Evolutionary conservation across 2,888 invertebrate species (phyloP).

Genomic region (Lycia hirtaria): DNA sequence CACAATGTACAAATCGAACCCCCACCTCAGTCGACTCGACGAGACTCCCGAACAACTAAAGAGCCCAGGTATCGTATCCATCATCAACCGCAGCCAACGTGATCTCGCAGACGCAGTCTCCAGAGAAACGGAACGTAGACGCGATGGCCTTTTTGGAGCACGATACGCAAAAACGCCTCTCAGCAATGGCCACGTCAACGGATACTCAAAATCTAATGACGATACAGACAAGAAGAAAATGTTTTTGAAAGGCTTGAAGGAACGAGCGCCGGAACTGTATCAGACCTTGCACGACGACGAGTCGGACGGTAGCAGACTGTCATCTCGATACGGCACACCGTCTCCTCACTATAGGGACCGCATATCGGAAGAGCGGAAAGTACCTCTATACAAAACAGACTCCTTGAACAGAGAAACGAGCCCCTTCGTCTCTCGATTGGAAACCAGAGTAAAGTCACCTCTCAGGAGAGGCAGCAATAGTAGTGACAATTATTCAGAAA

Average conservation of each 20-base stretch:
- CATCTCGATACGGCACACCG: slow-evolving; percentile 76
- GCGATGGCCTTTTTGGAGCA: slow-evolving; percentile 83
- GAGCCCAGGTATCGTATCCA: slow-evolving; percentile 94
- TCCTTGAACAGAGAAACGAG: slow-evolving; percentile 78
- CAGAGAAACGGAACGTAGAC: slow-evolving; percentile 79
- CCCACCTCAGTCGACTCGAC: slow-evolving; percentile 89
- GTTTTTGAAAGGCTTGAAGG: slow-evolving; percentile 89
- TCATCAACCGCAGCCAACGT: slow-evolving; percentile 93
- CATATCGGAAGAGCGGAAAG: slow-evolving; percentile 76
- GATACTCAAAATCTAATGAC: slow-evolving; percentile 74
- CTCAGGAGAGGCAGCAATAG: slow-evolving; percentile 88
- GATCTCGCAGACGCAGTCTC: slow-evolving; percentile 89
- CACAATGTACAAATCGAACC: slow-evolving; percentile 91
- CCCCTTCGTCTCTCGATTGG: slow-evolving; percentile 77
- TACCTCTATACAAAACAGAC: slow-evolving; percentile 78
- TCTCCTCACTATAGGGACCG: slow-evolving; percentile 80
- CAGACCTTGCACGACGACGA: slow-evolving; percentile 88
- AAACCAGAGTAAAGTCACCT: slow-evolving; percentile 76
- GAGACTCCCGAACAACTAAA: slow-evolving; percentile 90
- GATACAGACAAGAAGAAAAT: slow-evolving; percentile 87
- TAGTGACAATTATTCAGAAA: slow-evolving; percentile 90
- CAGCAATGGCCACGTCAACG: slow-evolving; percentile 79
- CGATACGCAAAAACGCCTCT: slow-evolving; percentile 85
- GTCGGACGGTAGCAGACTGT: slow-evolving; percentile 78
- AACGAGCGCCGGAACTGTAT: slow-evolving; percentile 89